Base-by-base conservation (phyloP, 2,888 invertebrate genomes). In the Aphidius colemani region DNA sequence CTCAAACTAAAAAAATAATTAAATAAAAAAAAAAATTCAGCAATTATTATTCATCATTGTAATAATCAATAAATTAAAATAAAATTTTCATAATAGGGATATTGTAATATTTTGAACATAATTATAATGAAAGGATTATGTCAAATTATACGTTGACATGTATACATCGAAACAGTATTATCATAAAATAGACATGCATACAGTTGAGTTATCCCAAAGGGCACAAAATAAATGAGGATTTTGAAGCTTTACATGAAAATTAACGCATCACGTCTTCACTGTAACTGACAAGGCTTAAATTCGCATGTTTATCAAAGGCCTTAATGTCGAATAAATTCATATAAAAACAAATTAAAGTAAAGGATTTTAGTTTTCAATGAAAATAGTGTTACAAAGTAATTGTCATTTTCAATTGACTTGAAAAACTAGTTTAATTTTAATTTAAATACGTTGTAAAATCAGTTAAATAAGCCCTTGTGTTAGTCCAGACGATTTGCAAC, bases 201-300 rank as follows among this genome's bases (percentile, higher is more conserved):
- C 51, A 8, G 3, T 53, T 9, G 53, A 41, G 7, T 41, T 53
- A 53, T 53, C 41, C 18, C 53, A 51, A 45, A n/a, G 45, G 40
- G 46, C 40, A 8, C 8, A 40, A 53, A 49, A n/a, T 50, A 18
- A 18, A 45, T 43, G 59, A 56, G 46, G 40, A 9, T 53, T 62
- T 67, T 11, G 53, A 45, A 18, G 49, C 61, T 61, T 59, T 9
- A 56, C 70, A 71, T 73, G 75, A 69, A 77, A 76, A 78, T 78
- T 76, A 77, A 76, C 75, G 71, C 71, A 74, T 78, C 75, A 76
- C 70, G 71, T 73, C 78, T 77, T 74, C 72, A 77, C 76, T 72
- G 68, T 48, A 41, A 58, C 68, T 72, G 72, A 75, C 71, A 65
- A 68, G 69, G 66, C 3, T 30, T 30, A 30, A 30, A 30, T 30